phyloP scores from a whole-genome alignment of 2,797 vertebrate genomes.

The Synanceia verrucosa region DNA sequence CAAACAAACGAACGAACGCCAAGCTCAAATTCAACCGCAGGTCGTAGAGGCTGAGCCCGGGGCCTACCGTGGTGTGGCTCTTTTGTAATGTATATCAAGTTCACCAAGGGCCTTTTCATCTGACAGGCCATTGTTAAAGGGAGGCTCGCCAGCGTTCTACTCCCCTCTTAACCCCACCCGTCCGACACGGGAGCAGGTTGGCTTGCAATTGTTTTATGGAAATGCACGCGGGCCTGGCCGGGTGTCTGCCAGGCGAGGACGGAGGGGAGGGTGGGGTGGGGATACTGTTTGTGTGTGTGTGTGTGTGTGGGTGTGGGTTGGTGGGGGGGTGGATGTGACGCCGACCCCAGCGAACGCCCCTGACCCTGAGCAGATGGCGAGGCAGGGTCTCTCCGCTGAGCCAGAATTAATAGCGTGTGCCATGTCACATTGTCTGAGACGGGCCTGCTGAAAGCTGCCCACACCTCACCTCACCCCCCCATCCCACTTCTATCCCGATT shows the following conservation, averaged over 20 bases:
- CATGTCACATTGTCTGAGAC: conserved; percentile 90
- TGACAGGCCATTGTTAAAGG: conserved; percentile 82
- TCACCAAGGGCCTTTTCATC: conserved; percentile 80
- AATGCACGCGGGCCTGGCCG: conserved; percentile 80
- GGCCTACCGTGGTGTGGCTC: conserved; percentile 69
- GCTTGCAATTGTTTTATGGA: conserved; percentile 87
- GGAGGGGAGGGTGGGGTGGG: conserved; percentile 25
- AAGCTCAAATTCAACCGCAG: conserved; percentile 81
- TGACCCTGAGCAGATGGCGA: conserved; percentile 91
- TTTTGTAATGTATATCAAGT: conserved; percentile 91
- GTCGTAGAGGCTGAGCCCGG: conserved; percentile 41
- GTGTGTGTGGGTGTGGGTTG: conserved; percentile 60
- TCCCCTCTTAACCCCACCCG: conserved; percentile 70
- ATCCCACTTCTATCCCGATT: conserved; percentile 48
- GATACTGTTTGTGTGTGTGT: conserved; percentile 15
- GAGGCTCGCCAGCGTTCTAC: conserved; percentile 56
- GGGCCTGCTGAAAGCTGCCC: conserved; percentile 65
- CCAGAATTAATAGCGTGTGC: conserved; percentile 93
- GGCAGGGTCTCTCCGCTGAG: conserved; percentile 87
- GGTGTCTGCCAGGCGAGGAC: conserved; percentile 81
- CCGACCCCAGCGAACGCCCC: conserved; percentile 87
- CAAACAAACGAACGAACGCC: conserved; percentile 74
- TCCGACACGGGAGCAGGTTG: conserved; percentile 84
- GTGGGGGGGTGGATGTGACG: conserved; percentile 68
- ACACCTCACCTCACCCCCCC: neutral